These are phyloP conservation scores for Macropodus opercularis DNA, from an alignment of 2,797 vertebrate genomes.

Conservation along the genomic window DNA sequence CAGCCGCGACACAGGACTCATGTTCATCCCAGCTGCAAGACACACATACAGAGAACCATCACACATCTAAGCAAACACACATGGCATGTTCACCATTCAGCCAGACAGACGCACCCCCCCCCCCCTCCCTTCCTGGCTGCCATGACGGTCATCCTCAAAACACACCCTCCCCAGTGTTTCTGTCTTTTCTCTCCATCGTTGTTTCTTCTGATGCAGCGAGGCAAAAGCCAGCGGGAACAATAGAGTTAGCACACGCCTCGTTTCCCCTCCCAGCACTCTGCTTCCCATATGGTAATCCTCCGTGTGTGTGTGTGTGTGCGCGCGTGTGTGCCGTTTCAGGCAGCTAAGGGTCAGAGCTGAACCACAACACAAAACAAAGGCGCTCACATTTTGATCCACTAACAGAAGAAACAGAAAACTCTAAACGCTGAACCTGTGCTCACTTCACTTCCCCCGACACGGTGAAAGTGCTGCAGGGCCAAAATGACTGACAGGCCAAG, in stretches of 20 bases:
- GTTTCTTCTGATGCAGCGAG: conserved; percentile 53
- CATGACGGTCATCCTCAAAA: conserved; percentile 9
- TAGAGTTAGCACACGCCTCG: conserved; percentile 55
- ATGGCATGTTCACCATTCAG: conserved; percentile 35
- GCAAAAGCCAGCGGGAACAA: conserved; percentile 58
- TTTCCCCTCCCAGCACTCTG: conserved; percentile 59
- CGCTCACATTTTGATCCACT: neutral
- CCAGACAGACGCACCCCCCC: conserved; percentile 32
- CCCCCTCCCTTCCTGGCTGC: conserved; percentile 30
- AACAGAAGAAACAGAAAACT: conserved; percentile 15
- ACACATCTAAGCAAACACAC: conserved; percentile 34
- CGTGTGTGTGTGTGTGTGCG: conserved; percentile 6
- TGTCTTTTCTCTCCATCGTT: conserved; percentile 11
- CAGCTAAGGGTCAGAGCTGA: conserved; percentile 8
- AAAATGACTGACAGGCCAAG: neutral
- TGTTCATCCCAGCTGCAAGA: conserved; percentile 93
- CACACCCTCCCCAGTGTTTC: neutral
- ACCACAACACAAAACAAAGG: conserved; percentile 20
- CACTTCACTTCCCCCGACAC: neutral
- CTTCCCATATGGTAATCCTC: conserved; percentile 69
- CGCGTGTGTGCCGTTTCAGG: conserved; percentile 15
- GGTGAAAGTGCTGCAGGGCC: neutral
- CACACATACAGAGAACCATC: conserved; percentile 5
- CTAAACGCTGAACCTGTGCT: neutral
- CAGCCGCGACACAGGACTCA: conserved; percentile 93